A percentile compares a stretch with the other conserved stretches of the same genome.
Conservation (phyloP, 2,888 invertebrate species). For the Drosophila pseudotalamancana region DNA sequence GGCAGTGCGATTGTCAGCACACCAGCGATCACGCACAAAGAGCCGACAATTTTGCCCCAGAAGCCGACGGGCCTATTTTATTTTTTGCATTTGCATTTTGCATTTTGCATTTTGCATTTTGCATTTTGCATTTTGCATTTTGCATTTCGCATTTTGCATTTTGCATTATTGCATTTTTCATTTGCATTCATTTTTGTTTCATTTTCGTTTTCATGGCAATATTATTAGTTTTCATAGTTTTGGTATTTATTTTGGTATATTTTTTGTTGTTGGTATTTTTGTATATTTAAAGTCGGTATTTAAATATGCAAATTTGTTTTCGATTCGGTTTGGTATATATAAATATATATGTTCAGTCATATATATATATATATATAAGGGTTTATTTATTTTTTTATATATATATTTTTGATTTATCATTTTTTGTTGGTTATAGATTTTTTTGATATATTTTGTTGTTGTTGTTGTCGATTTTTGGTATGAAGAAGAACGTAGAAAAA, state of each 20-base stretch:
- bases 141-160: too few species aligned
- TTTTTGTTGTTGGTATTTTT: slow-evolving; percentile 37
- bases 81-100: slow-evolving; percentile 38
- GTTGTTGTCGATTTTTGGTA: slow-evolving; percentile 69
- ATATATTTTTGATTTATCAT: slow-evolving; percentile 13
- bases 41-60: slow-evolving; percentile 99
- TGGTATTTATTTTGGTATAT: slow-evolving; percentile 17
- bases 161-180: slow-evolving; percentile 11
- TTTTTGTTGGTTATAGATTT: slow-evolving; percentile 24
- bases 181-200: slow-evolving; percentile 28
- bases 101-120: slow-evolving; percentile 44
- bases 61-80: slow-evolving; percentile 96
- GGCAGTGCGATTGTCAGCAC: slow-evolving; percentile 99
- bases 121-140: too few species aligned
- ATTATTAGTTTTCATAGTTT: slow-evolving; percentile 59
- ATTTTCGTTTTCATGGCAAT: slow-evolving; percentile 64
- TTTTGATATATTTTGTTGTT: slow-evolving; percentile 38
- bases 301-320: slow-evolving; percentile 70
- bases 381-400: slow-evolving; percentile 3
- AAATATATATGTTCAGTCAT: slow-evolving; percentile 37
- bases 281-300: slow-evolving; percentile 61
- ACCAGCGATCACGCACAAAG: slow-evolving; percentile 99
- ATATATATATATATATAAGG: slow-evolving; percentile 29
- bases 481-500: slow-evolving; percentile 77
- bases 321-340: slow-evolving; percentile 45